Conservation (phyloP, 2,888 invertebrate species). For the Macrostomum cliftonense region DNA sequence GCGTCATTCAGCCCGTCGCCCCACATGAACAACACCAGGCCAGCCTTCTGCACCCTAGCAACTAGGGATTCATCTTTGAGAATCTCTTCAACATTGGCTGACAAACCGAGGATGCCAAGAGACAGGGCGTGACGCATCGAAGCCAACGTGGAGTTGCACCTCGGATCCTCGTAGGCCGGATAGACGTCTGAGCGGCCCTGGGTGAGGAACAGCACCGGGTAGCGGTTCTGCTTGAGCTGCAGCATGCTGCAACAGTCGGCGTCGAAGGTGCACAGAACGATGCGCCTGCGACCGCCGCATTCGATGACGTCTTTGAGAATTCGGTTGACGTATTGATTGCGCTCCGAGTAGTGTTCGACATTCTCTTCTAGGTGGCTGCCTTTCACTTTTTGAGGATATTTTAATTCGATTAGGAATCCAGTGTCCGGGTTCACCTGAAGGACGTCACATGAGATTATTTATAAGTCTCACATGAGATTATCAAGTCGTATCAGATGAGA, state of each 20-base stretch:
- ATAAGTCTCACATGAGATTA: too few species aligned
- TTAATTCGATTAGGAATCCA: too few species aligned
- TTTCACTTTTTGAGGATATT: slow-evolving; percentile 18
- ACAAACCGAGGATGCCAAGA: slow-evolving; percentile 19
- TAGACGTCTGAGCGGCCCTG: slow-evolving; percentile 55
- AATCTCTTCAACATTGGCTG: slow-evolving; percentile 19
- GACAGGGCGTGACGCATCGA: slow-evolving; percentile 64
- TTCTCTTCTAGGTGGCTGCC: slow-evolving; percentile 67
- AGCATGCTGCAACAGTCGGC: slow-evolving; percentile 41
- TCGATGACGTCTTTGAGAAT: slow-evolving; percentile 63
- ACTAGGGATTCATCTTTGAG: slow-evolving; percentile 23
- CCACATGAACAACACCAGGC: slow-evolving; percentile 82
- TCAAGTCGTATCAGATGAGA: too few species aligned
- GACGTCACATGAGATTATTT: too few species aligned
- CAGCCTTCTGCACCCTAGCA: slow-evolving; percentile 50
- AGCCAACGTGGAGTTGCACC: slow-evolving; percentile 59
- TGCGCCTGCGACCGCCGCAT: slow-evolving; percentile 56
- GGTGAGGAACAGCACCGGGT: slow-evolving; percentile 83
- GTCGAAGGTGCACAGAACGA: slow-evolving; percentile 31
- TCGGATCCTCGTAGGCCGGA: slow-evolving; percentile 60
- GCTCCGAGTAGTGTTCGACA: slow-evolving; percentile 43
- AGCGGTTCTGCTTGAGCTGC: slow-evolving; percentile 79
- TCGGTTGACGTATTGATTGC: slow-evolving; percentile 74
- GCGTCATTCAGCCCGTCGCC: slow-evolving; percentile 83
- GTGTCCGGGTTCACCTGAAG: too few species aligned